phyloP scores from a whole-genome alignment of 2,797 vertebrate genomes.

The Silurus aristotelis region DNA sequence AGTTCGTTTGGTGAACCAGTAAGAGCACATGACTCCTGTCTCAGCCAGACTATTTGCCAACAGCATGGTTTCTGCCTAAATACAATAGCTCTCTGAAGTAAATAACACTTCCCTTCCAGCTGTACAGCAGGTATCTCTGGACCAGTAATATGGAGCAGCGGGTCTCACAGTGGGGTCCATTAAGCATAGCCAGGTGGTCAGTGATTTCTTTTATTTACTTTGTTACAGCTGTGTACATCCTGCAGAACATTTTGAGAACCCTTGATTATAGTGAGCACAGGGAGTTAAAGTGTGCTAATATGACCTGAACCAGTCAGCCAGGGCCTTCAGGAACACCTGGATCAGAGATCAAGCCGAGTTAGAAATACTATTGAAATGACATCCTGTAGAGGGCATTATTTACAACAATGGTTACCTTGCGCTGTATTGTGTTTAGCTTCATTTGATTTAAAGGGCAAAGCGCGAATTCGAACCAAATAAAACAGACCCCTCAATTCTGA shows the following conservation, averaged over 20 bases:
- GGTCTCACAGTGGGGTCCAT: not conserved
- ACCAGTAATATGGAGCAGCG: not conserved
- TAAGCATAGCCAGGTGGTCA: not conserved
- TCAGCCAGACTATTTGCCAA: constrained; percentile 3
- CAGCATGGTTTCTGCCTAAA: constrained; percentile 30
- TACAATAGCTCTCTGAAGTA: constrained; percentile 16
- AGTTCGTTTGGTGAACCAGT: constrained; percentile 33
- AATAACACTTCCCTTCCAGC: not conserved
- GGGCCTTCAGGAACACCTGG: not conserved
- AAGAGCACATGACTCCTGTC: constrained; percentile 16
- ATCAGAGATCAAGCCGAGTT: not conserved
- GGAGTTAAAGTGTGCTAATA: not conserved
- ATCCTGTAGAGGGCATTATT: not conserved
- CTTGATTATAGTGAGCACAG: not conserved
- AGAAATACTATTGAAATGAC: not conserved
- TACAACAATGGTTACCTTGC: not conserved
- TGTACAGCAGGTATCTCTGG: constrained; percentile 4
- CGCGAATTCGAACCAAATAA: not conserved
- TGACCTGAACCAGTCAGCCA: not conserved
- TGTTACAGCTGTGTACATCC: not conserved
- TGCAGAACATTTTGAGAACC: not conserved
- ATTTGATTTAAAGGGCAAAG: not conserved
- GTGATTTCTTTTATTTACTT: not conserved
- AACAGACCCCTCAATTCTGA: not conserved
- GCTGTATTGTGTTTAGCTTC: not conserved